Conservation (phyloP, 2,888 invertebrate genomes). For the Meghimatium bilineatum region DNA sequence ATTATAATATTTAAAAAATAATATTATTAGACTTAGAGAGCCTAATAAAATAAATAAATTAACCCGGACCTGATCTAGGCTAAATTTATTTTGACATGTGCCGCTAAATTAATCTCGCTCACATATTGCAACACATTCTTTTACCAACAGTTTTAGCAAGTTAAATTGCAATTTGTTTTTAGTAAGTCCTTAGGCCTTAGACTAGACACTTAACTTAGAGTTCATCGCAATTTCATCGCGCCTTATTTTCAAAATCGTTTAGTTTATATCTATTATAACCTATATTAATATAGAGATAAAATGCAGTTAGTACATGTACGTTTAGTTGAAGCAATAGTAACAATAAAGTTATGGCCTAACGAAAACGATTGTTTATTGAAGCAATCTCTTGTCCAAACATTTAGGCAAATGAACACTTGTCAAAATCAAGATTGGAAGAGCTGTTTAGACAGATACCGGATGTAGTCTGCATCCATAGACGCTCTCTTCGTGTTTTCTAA, state of each 20-base stretch:
- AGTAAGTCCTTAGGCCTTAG: too few species aligned
- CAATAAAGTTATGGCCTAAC: too few species aligned
- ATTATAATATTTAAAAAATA: too few species aligned
- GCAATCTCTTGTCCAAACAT: neutral
- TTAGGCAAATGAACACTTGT: neutral
- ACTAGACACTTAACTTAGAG: too few species aligned
- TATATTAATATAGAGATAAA: too few species aligned
- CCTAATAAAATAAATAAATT: neutral
- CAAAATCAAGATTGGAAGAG: neutral
- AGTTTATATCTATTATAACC: too few species aligned
- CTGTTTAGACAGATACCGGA: constrained; percentile 44
- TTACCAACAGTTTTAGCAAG: too few species aligned
- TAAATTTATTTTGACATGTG: neutral
- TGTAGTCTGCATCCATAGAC: constrained; percentile 37
- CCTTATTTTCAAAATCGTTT: neutral
- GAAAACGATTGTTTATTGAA: too few species aligned
- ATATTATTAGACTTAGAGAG: neutral
- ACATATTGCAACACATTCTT: too few species aligned
- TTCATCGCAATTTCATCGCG: neutral
- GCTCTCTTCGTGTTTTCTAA: neutral
- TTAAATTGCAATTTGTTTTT: too few species aligned
- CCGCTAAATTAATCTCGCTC: neutral
- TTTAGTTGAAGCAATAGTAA: too few species aligned
- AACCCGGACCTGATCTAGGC: neutral
- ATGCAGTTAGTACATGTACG: too few species aligned